These are phyloP conservation scores for human DNA, from an alignment of 2,113 vertebrate genomes.

Conservation along the genomic window GRCh38 chr17:80683501-80684000, in stretches of 20 bases:
- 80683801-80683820: background rate
- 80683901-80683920: background rate
- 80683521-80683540: background rate
- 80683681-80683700: background rate
- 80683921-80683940: background rate
- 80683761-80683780: background rate
- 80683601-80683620: background rate
- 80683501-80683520: background rate
- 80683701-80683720: background rate
- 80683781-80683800: background rate
- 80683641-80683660: background rate
- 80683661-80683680: background rate
- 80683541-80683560: background rate
- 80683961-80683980: too few relatives aligned
- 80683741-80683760: background rate
- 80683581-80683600: background rate
- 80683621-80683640: background rate
- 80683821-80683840: background rate
- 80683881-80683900: background rate
- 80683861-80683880: background rate
- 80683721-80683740: background rate
- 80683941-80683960: background rate
- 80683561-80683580: background rate
- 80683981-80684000: too few relatives aligned
- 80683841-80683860: background rate